Percentiles rank a stretch among this genome's conserved stretches.
These are phyloP conservation scores for Drosophila mojavensis DNA, from an alignment of 1,140 invertebrate species.

Conservation along the genomic window DNA sequence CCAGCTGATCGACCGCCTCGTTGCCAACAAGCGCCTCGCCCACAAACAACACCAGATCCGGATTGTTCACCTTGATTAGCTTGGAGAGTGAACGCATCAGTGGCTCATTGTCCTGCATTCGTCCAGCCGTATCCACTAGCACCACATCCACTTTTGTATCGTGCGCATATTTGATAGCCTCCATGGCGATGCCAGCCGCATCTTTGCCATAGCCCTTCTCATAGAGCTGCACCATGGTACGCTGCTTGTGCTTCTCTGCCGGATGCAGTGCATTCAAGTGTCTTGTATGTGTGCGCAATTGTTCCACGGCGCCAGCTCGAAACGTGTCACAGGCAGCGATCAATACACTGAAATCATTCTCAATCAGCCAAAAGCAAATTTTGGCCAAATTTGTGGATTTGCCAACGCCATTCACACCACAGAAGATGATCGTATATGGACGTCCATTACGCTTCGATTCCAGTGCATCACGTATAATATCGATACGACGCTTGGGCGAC, in stretches of 20 bases:
- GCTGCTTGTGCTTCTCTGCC: constrained; percentile 88
- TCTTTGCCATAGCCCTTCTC: constrained; percentile 99
- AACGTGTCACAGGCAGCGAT: constrained; percentile 99
- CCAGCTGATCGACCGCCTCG: constrained; percentile 99
- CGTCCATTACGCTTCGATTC: constrained; percentile 91
- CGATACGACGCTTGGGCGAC: constrained; percentile 96
- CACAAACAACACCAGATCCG: constrained; percentile 99
- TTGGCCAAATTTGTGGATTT: constrained; percentile 99
- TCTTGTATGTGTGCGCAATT: constrained; percentile 96
- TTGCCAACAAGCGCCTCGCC: constrained; percentile 99
- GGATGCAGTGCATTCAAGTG: constrained; percentile 98
- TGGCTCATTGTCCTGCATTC: constrained; percentile 99
- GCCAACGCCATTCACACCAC: constrained; percentile 99
- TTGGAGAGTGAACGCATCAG: constrained; percentile 98
- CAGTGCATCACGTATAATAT: constrained; percentile 98
- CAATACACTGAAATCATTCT: constrained; percentile 97
- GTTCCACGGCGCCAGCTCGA: constrained; percentile 99
- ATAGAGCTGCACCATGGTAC: constrained; percentile 95
- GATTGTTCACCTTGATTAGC: constrained; percentile 95
- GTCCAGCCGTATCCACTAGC: constrained; percentile 98
- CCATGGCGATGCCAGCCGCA: constrained; percentile 98
- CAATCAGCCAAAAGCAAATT: constrained; percentile 99
- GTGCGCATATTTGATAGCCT: constrained; percentile 95
- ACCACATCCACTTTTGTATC: constrained; percentile 95
- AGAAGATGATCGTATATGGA: constrained; percentile 99